phyloP scores from a whole-genome alignment of 2,113 vertebrate species.

The Camelus dromedarius region DNA sequence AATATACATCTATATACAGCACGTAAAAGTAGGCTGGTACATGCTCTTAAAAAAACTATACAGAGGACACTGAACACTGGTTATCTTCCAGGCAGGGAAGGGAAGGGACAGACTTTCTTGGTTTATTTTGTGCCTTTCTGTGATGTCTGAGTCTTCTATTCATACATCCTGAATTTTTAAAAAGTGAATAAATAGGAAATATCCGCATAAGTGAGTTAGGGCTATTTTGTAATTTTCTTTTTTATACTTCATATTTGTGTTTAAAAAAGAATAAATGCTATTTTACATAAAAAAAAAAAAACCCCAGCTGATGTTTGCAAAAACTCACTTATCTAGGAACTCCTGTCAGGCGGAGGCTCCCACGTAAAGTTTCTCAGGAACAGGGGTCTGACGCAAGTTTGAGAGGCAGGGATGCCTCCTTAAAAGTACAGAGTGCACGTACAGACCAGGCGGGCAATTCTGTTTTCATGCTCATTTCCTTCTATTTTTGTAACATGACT shows the following conservation, averaged over 20 bases:
- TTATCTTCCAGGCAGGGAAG: not conserved
- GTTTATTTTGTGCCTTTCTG: not conserved
- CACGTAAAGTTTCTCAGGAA: slow-evolving; percentile 6
- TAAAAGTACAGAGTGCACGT: not conserved
- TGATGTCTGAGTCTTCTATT: not conserved
- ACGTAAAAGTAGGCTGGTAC: not conserved
- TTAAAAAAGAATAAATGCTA: not conserved
- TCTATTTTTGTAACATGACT: slow-evolving; percentile 23
- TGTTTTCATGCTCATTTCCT: not conserved
- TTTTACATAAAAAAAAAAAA: not conserved
- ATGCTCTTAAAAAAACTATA: slow-evolving; percentile 14
- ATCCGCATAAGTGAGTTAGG: slow-evolving; percentile 1
- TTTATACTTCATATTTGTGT: slow-evolving; percentile 4
- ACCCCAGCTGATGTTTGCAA: not conserved
- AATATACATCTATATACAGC: not conserved
- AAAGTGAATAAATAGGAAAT: not conserved
- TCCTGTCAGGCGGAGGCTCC: not conserved
- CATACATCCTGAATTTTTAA: not conserved
- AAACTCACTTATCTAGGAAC: slow-evolving; percentile 7
- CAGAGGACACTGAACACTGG: not conserved
- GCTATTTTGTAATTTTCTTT: slow-evolving; percentile 1
- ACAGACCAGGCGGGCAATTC: not conserved
- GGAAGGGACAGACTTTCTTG: not conserved
- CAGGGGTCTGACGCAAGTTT: not conserved
- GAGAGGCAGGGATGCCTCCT: not conserved